A percentile compares a stretch with the other conserved stretches of the same genome.
Evolutionary conservation across 2,113 vertebrate genomes (phyloP).

Genomic region (Datnioides undecimradiatus): DNA sequence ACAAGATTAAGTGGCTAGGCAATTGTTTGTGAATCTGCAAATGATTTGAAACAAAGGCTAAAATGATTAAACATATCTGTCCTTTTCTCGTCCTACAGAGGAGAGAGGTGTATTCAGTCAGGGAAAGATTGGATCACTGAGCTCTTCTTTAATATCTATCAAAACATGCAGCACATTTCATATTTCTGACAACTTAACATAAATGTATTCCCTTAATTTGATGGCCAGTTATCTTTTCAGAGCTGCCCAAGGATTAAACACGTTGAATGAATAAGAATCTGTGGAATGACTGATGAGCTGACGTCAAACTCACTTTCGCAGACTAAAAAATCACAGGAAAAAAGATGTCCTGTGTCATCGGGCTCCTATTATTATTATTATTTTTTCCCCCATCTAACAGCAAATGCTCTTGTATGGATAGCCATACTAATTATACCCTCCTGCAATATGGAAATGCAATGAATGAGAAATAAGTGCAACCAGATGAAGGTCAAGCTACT

Average conservation of each 20-base stretch:
- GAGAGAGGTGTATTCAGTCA: constrained; percentile 7
- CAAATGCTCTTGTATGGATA: constrained; percentile 49
- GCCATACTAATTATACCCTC: constrained; percentile 61
- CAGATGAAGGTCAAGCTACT: constrained; percentile 55
- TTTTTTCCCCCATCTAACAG: constrained; percentile 34
- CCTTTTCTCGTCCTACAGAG: constrained; percentile 5
- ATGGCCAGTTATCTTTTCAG: constrained; percentile 54
- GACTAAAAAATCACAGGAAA: constrained; percentile 25
- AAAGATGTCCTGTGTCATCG: constrained; percentile 59
- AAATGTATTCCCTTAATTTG: constrained; percentile 51
- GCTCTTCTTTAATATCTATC: constrained; percentile 9
- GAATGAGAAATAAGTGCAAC: constrained; percentile 53
- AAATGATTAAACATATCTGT: constrained; percentile 44
- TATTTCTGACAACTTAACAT: constrained; percentile 42
- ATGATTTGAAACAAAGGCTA: constrained; percentile 63
- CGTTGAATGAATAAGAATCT: constrained; percentile 33
- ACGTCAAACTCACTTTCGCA: constrained; percentile 55
- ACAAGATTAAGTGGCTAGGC: constrained; percentile 74
- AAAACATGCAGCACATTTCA: constrained; percentile 48
- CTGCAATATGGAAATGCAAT: constrained; percentile 61
- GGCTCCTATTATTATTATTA: constrained; percentile 33
- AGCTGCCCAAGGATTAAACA: constrained; percentile 46
- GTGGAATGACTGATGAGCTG: constrained; percentile 62
- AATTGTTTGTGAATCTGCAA: constrained; percentile 69
- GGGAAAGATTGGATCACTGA: background rate